These are phyloP conservation scores for Plagodis pulveraria DNA, from an alignment of 2,888 invertebrate genomes.

Conservation along the genomic window DNA sequence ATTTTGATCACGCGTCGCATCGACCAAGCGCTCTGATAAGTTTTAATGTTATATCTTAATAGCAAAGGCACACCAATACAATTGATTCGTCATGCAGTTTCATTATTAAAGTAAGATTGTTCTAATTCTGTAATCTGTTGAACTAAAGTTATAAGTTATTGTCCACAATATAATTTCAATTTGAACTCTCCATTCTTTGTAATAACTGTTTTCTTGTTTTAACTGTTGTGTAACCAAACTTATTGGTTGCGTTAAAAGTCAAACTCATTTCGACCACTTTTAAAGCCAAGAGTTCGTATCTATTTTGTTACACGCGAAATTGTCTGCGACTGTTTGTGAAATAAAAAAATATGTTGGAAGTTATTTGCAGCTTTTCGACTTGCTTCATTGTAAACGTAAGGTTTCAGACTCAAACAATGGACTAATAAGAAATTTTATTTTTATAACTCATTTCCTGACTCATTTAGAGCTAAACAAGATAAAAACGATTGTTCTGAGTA, in stretches of 20 bases:
- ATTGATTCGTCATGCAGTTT: too few relatives aligned
- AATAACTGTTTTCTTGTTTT: background rate
- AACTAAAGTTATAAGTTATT: background rate
- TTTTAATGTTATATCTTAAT: too few relatives aligned
- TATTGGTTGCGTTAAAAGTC: constrained; percentile 26
- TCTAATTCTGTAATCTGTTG: background rate
- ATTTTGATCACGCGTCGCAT: too few relatives aligned
- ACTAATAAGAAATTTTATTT: too few relatives aligned
- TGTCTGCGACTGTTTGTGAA: constrained; percentile 17
- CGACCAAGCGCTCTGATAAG: too few relatives aligned
- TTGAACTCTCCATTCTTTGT: constrained; percentile 2
- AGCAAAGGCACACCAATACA: too few relatives aligned
- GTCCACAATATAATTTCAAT: background rate
- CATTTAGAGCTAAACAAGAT: too few relatives aligned
- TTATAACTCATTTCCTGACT: background rate
- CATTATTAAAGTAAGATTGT: background rate
- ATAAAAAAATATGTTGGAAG: constrained; percentile 16
- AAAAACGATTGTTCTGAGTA: too few relatives aligned
- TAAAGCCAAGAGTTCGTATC: constrained; percentile 19
- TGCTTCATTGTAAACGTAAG: background rate
- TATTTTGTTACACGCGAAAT: constrained; percentile 18
- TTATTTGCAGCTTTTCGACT: constrained; percentile 19
- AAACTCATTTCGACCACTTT: constrained; percentile 25
- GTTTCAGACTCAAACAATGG: too few relatives aligned
- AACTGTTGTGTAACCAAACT: constrained; percentile 29